Conservation (phyloP, 2,888 invertebrate species). For the Polylopha cassiicola region DNA sequence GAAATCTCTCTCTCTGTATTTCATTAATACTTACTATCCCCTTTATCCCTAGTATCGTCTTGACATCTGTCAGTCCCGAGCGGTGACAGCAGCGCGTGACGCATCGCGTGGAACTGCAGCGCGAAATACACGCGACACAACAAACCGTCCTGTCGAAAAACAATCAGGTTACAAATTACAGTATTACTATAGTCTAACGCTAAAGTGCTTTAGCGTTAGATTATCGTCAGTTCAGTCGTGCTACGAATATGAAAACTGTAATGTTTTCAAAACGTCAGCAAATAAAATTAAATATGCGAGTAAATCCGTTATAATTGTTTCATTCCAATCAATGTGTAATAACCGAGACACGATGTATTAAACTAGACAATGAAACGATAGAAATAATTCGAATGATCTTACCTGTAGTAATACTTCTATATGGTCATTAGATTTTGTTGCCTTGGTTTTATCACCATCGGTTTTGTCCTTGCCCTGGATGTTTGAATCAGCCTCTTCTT, state of each 20-base stretch:
- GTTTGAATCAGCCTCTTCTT: constrained; percentile 45
- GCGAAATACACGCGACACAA: constrained; percentile 95
- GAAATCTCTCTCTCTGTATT: too few relatives aligned
- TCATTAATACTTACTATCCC: constrained; percentile 35
- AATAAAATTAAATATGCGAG: too few relatives aligned
- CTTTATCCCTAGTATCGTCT: constrained; percentile 37
- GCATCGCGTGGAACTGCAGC: constrained; percentile 90
- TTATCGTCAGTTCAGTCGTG: too few relatives aligned
- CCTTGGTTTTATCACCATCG: constrained; percentile 55
- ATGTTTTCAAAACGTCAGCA: too few relatives aligned
- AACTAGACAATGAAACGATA: not conserved
- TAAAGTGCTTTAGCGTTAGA: too few relatives aligned
- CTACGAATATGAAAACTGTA: too few relatives aligned
- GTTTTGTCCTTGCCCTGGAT: constrained; percentile 47
- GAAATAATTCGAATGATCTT: not conserved
- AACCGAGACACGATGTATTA: not conserved
- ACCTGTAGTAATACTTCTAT: constrained; percentile 70
- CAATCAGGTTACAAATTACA: too few relatives aligned
- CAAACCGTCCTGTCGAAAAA: constrained; percentile 80
- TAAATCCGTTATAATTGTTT: too few relatives aligned
- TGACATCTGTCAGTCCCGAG: constrained; percentile 38
- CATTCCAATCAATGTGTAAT: too few relatives aligned
- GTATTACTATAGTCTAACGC: too few relatives aligned
- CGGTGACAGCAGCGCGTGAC: constrained; percentile 70
- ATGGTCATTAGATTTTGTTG: constrained; percentile 55